Base-by-base conservation (phyloP, 1,140 invertebrate species). In the Aradophagus sp. region DNA sequence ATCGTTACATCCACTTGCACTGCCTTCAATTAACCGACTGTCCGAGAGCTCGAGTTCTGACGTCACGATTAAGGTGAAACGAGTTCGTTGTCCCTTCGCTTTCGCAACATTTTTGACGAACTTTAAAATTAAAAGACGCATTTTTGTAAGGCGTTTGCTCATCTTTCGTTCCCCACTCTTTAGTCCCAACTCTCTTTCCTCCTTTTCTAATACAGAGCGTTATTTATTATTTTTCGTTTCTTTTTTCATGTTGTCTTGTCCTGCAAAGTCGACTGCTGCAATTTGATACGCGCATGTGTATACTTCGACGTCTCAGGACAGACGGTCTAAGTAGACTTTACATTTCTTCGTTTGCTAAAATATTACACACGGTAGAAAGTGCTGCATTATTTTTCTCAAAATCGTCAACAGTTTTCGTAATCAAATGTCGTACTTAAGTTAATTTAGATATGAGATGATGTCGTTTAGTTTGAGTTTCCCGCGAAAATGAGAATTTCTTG, bases 21-120 rank as follows among this genome's bases (percentile, higher is more conserved):
- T 62, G 73, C 67, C 65, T 77, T 63, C 74, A 63, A 75, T 77
- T 77, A 77, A 75, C 73, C 71, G 73, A 72, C 35, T 77, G 68
- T 68, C 73, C 70, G 73, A 73, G 65, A 73, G 61, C 67, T 62
- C 65, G 69, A 66, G 35, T 66, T 72, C 48, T 71, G 72, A 69
- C 62, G 74, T 73, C 66, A 74, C 35, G 70, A 77, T 73, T 71
- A 71, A 73, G 66, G 73, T 74, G 69, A 77, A 68, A 62, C 66
- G 61, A 77, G 75, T 77, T 77, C 75, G 66, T 75, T 73, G 70
- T 73, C 69, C 75, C 52, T 45, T 56, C 61, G 50, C 59, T 59
- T 59, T 65, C 39, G 63, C 62, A 58, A 67, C 56, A 73, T 73
- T 73, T 72, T 73, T 58, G 69, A 73, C 52, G 58, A 67, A 62